Evolutionary conservation across 2,888 invertebrate genomes (phyloP), one percentile per base, ranked within the genome.

Genomic region (Sicus ferrugineus): DNA sequence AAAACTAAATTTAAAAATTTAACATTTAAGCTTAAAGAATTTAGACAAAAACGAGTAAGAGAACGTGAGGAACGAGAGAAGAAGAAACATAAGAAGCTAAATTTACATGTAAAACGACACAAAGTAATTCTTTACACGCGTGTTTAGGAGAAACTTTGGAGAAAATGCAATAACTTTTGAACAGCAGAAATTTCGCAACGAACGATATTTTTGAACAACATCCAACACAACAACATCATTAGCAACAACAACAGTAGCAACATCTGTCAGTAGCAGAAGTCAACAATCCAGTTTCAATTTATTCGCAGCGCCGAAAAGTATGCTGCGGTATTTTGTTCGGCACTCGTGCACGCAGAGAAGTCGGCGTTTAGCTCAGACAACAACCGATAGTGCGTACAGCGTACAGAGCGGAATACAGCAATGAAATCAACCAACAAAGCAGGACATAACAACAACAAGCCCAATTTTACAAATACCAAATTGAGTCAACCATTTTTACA

Each of bases 161-260:
- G 14, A 38, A 61, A 30, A 42, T 61, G n/a, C n/a, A n/a, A n/a
- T n/a, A n/a, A 61, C 42, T 61, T 61, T 61, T 21, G 42, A 42
- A 42, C 26, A 21, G 42, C 61, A 61, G 9, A 58, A 9, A 31
- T 34, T 11, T 23, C 26, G 11, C 21, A 61, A 38, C 14, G 5
- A 61, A 61, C 58, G 19, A 61, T 21, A 19, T 21, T 7, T 11
- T 14, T 31, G 19, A 34, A 38, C 38, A 38, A 26, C 21, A 62
- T 26, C 28, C n/a, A 59, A 48, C 30, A 16, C 6, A 50, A 59
- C 30, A 46, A 61, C 67, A 65, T 68, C 42, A 26, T 63, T 54
- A 67, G 46, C 48, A 68, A 19, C 65, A 52, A 28, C 70, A 62
- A 52, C 50, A 67, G 21, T 58, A 48, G 26, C 69, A 59, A 50